phyloP scores from a whole-genome alignment of 1,140 invertebrate species.

The Seison nebaliae region DNA sequence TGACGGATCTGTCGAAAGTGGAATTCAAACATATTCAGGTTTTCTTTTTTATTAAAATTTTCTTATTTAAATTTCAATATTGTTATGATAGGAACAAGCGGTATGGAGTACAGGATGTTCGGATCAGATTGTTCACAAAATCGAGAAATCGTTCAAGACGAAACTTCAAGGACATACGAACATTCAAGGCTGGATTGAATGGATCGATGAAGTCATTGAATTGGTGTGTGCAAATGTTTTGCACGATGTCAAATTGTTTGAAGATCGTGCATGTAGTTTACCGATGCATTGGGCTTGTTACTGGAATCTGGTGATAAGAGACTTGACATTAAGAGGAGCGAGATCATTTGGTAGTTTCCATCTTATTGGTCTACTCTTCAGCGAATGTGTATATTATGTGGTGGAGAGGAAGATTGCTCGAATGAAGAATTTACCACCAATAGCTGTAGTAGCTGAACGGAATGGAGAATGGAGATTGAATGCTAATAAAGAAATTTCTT shows the following conservation, averaged over 20 bases:
- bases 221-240: slow-evolving; percentile 48
- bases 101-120: slow-evolving; percentile 92
- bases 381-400: slow-evolving; percentile 96
- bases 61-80: background rate
- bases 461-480: no score
- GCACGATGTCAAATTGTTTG: slow-evolving; percentile 36
- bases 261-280: slow-evolving; percentile 50
- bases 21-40: slow-evolving; percentile 83
- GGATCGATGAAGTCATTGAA: slow-evolving; percentile 68
- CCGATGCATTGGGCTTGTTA: slow-evolving; percentile 96
- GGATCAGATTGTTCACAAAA: slow-evolving; percentile 47
- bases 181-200: slow-evolving; percentile 71
- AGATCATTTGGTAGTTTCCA: slow-evolving; percentile 97
- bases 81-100: slow-evolving; percentile 38
- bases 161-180: slow-evolving; percentile 63
- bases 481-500: no score
- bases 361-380: slow-evolving; percentile 75
- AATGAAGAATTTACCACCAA: no score
- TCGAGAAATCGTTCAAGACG: slow-evolving; percentile 74
- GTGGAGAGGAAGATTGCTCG: slow-evolving; percentile 90
- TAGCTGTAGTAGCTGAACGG: no score
- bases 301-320: slow-evolving; percentile 78
- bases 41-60: slow-evolving; percentile 9
- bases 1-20: slow-evolving; percentile 75
- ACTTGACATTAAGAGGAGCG: slow-evolving; percentile 71